phyloP scores from a whole-genome alignment of 1,140 invertebrate species.

The Sesamia nonagrioides region DNA sequence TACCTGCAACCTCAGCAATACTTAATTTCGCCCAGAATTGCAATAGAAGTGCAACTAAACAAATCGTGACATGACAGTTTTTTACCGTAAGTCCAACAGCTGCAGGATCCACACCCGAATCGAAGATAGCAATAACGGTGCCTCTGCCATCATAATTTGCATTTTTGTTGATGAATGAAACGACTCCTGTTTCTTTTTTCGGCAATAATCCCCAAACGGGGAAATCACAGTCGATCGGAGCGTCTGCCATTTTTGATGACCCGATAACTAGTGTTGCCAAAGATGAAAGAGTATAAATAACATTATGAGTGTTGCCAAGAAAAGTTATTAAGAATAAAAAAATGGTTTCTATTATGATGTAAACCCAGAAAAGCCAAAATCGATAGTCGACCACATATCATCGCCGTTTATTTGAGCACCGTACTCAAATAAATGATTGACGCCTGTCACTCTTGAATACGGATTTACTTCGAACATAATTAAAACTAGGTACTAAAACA shows the following conservation, averaged over 20 bases:
- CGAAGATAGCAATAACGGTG: conserved; percentile 97
- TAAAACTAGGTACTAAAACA: too few species aligned
- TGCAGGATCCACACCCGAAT: conserved; percentile 99
- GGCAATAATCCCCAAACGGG: conserved; percentile 94
- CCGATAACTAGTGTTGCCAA: conserved; percentile 62
- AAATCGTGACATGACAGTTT: conserved; percentile 83
- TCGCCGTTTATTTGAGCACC: too few species aligned
- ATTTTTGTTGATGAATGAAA: conserved; percentile 96
- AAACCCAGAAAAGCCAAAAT: too few species aligned
- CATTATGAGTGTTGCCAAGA: too few species aligned
- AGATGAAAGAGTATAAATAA: too few species aligned
- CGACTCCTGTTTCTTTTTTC: conserved; percentile 98
- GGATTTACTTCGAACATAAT: too few species aligned
- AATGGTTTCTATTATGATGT: too few species aligned
- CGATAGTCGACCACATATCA: too few species aligned
- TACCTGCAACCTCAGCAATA: conserved; percentile 88
- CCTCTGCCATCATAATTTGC: conserved; percentile 97
- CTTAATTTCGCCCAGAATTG: conserved; percentile 60
- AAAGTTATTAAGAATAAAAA: too few species aligned
- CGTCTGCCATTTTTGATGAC: conserved; percentile 89
- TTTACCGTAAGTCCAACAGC: conserved; percentile 97
- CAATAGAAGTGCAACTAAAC: conserved; percentile 70
- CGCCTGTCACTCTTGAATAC: too few species aligned
- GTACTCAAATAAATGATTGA: too few species aligned
- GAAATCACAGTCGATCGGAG: conserved; percentile 92